Evolutionary conservation across 37 sponge, comb jelly and placozoan genomes (phyloP), one percentile per base, ranked within the genome.

Genomic region (Mnemiopsis leidyi): DNA sequence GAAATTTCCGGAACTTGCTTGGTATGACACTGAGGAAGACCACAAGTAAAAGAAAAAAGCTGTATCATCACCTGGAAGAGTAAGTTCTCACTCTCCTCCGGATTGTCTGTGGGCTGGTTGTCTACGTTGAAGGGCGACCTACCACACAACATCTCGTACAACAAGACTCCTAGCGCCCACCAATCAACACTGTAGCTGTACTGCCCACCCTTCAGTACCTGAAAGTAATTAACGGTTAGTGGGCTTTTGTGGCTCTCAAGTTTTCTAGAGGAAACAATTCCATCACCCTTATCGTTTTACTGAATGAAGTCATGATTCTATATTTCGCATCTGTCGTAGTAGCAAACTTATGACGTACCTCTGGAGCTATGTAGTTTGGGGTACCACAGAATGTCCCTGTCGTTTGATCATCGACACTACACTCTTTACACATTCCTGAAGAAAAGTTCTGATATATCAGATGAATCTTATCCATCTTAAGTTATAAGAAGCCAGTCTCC

Each of bases 331-430:
- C n/a, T n/a, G n/a, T n/a, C n/a, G 68, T 61, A 18, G 18, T 61
- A 61, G 18, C 18, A 61, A 61, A 61, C 18, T 61, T 21, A 21
- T 9, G 9, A 18, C 73, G 73, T 77, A 98, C 96, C 94, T 98
- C 99, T 1, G 99, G 99, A 5, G 99, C 99, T 21, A 98, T 96
- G 94, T 98, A 98, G 93, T 98, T 96, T 7, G 99, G 99, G 30
- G 99, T 98, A 9, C 99, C 99, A 93, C 99, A 98, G 94, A 98
- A 98, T 32, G 99, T 98, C 92, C 93, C 94, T 25, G 99, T 98
- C 24, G 99, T 97, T 82, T 98, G 97, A 0, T 96, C 99, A 48
- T 95, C 94, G 16, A 24, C 39, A 24, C 23, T 31, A 32, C 95
- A 75, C 29, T 95, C 95, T 88, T 98, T 98, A 71, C 99, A 98